These are phyloP conservation scores for Eupithecia tripunctaria DNA, from an alignment of 2,888 invertebrate genomes.

Conservation along the genomic window DNA sequence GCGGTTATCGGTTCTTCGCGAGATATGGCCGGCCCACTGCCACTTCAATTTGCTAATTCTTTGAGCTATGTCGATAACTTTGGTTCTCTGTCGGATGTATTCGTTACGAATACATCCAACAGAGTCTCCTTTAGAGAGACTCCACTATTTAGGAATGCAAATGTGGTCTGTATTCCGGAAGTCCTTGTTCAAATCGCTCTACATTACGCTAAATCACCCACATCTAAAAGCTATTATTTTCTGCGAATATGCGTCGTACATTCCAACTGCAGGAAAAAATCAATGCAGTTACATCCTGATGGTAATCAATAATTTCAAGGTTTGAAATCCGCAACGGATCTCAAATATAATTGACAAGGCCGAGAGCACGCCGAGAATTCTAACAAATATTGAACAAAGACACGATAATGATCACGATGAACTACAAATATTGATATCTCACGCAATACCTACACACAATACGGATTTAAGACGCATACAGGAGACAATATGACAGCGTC, in stretches of 20 bases:
- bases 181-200: neutral
- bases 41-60: no score
- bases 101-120: no score
- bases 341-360: conserved; percentile 71
- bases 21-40: no score
- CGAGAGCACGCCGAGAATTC: conserved; percentile 45
- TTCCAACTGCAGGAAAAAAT: conserved; percentile 42
- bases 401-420: conserved; percentile 7
- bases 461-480: neutral
- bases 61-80: no score
- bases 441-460: conserved; percentile 6
- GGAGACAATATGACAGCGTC: no score
- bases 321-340: conserved; percentile 58
- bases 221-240: neutral
- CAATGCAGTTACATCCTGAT: conserved; percentile 74
- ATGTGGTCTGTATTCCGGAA: neutral
- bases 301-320: conserved; percentile 74
- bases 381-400: conserved; percentile 32
- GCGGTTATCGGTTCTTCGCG: no score
- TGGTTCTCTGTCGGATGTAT: no score
- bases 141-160: neutral
- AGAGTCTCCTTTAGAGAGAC: no score
- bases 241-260: neutral
- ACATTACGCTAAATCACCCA: neutral
- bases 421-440: conserved; percentile 1